These are phyloP conservation scores for Solen grandis DNA, from an alignment of 1,140 invertebrate genomes.

Conservation along the genomic window DNA sequence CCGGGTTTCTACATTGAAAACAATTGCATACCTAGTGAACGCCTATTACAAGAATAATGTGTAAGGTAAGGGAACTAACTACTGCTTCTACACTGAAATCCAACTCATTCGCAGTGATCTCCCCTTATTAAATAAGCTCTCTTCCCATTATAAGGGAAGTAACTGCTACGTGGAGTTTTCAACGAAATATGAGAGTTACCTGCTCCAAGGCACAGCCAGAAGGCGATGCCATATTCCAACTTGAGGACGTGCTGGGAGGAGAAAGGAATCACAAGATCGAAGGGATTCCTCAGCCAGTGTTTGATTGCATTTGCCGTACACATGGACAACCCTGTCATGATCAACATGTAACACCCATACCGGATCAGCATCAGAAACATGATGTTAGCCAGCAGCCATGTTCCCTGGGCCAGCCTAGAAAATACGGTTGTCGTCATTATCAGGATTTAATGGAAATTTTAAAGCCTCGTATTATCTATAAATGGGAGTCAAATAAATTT, in stretches of 20 bases:
- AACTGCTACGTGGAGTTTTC: neutral
- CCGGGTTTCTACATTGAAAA: too few species aligned
- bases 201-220: slow-evolving; percentile 93
- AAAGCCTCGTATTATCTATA: too few species aligned
- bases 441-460: too few species aligned
- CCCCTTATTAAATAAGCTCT: neutral
- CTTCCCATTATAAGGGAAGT: neutral
- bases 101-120: neutral
- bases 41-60: neutral
- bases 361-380: slow-evolving; percentile 94
- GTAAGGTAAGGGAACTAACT: neutral
- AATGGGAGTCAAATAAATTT: too few species aligned
- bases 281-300: slow-evolving; percentile 91
- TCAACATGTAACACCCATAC: slow-evolving; percentile 95
- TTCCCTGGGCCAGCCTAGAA: slow-evolving; percentile 91
- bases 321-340: slow-evolving; percentile 85
- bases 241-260: slow-evolving; percentile 81
- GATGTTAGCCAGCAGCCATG: slow-evolving; percentile 96
- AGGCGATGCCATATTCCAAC: slow-evolving; percentile 91
- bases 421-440: neutral
- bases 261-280: slow-evolving; percentile 91
- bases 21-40: neutral
- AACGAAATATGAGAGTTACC: slow-evolving; percentile 82
- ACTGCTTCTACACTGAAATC: neutral
- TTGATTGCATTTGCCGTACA: slow-evolving; percentile 86